These are phyloP conservation scores for Xenopus petersii DNA, from an alignment of 2,797 vertebrate genomes.

Conservation along the genomic window DNA sequence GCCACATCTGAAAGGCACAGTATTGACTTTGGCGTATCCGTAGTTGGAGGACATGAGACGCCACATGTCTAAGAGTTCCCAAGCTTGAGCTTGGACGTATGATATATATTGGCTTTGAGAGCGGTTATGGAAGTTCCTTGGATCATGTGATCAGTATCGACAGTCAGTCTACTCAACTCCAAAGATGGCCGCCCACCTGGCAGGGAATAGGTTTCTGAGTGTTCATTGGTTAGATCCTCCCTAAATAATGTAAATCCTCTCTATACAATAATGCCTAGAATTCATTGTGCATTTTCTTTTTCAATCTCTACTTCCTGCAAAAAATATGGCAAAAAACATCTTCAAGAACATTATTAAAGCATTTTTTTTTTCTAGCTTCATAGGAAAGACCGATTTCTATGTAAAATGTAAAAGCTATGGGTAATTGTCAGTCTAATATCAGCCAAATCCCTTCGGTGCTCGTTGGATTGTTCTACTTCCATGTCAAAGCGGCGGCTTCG, in stretches of 20 bases:
- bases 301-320: slow-evolving; percentile 4
- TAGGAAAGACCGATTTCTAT: slow-evolving; percentile 29
- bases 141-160: not conserved
- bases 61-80: not conserved
- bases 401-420: slow-evolving; percentile 14
- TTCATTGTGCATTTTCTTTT: slow-evolving; percentile 8
- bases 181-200: not conserved
- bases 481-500: slow-evolving; percentile 25
- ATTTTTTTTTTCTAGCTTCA: slow-evolving; percentile 14
- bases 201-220: too few relatives aligned
- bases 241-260: not conserved
- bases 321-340: slow-evolving; percentile 1
- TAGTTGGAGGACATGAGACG: not conserved
- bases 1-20: slow-evolving; percentile 54
- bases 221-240: not conserved
- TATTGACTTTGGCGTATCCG: slow-evolving; percentile 31
- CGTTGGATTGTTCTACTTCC: not conserved
- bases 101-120: not conserved
- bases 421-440: slow-evolving; percentile 16
- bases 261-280: not conserved
- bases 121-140: not conserved
- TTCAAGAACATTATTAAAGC: not conserved
- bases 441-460: slow-evolving; percentile 2
- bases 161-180: not conserved
- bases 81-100: not conserved